phyloP scores from a whole-genome alignment of 2,888 invertebrate genomes.

The Hemithea aestivaria region DNA sequence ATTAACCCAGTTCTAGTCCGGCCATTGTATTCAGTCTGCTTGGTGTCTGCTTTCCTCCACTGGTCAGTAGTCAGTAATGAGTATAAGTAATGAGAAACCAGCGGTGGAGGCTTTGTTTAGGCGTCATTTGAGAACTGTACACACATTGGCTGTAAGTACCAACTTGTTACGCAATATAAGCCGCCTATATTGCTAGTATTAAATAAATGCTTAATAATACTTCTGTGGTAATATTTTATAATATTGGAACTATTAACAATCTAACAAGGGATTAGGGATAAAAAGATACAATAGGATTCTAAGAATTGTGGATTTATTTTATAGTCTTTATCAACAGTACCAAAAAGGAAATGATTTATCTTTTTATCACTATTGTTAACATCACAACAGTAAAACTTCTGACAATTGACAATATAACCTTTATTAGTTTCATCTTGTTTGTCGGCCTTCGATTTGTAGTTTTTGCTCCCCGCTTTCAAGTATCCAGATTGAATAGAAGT shows the following conservation, averaged over 20 bases:
- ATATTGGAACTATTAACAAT: no score
- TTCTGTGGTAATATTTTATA: no score
- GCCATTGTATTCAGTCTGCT: conserved; percentile 68
- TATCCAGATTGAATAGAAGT: neutral
- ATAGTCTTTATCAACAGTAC: no score
- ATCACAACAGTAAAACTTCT: conserved; percentile 11
- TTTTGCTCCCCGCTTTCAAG: conserved; percentile 9
- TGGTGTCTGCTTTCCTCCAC: conserved; percentile 75
- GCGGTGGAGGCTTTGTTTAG: conserved; percentile 50
- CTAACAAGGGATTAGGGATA: no score
- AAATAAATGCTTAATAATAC: conserved; percentile 2
- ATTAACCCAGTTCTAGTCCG: conserved; percentile 70
- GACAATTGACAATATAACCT: conserved; percentile 5
- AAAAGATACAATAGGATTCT: no score
- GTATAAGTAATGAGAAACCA: conserved; percentile 60
- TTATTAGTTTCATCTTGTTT: conserved; percentile 15
- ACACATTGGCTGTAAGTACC: conserved; percentile 45
- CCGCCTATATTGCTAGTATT: conserved; percentile 27
- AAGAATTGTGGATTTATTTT: no score
- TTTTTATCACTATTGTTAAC: conserved; percentile 16
- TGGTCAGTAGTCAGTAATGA: conserved; percentile 51
- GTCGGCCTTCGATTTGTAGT: conserved; percentile 9
- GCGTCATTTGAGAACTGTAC: conserved; percentile 56
- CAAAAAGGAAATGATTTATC: conserved; percentile 24
- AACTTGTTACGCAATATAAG: conserved; percentile 30